phyloP scores from a whole-genome alignment of 2,797 vertebrate species.

The Dryobates pubescens region DNA sequence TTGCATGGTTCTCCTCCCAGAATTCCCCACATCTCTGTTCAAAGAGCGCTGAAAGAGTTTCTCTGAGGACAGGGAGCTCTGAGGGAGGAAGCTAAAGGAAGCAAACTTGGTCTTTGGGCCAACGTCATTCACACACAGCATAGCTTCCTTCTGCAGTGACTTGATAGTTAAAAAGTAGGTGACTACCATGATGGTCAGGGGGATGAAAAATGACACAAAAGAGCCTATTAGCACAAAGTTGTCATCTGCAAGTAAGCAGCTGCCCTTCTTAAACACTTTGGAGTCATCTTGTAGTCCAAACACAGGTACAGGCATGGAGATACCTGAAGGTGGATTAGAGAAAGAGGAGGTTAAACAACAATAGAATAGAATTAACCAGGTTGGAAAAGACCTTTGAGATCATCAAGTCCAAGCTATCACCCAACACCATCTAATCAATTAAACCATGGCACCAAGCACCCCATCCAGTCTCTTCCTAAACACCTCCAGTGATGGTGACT shows the following conservation, averaged over 20 bases:
- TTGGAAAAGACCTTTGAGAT: too few relatives aligned
- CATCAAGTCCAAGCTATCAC: too few relatives aligned
- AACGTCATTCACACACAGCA: constrained; percentile 86
- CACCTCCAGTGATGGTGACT: too few relatives aligned
- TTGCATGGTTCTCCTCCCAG: constrained; percentile 90
- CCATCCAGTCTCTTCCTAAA: too few relatives aligned
- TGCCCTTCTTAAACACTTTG: constrained; percentile 92
- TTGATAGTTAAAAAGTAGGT: constrained; percentile 95
- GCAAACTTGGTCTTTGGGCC: constrained; percentile 88
- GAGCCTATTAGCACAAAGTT: constrained; percentile 93
- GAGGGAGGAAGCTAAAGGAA: constrained; percentile 88
- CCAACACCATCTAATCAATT: too few relatives aligned
- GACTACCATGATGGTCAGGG: constrained; percentile 94
- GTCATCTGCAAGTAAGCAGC: constrained; percentile 89
- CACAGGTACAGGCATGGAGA: constrained; percentile 95
- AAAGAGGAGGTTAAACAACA: constrained; percentile 5
- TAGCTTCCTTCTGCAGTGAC: constrained; percentile 91
- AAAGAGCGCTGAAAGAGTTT: constrained; percentile 89
- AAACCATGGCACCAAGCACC: too few relatives aligned
- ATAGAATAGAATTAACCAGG: too few relatives aligned
- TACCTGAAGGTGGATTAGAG: constrained; percentile 80
- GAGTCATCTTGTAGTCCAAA: constrained; percentile 90
- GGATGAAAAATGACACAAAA: constrained; percentile 95
- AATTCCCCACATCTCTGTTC: constrained; percentile 79
- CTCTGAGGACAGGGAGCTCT: constrained; percentile 89